A percentile compares a stretch with the other conserved stretches of the same genome.
Evolutionary conservation across 2,797 vertebrate species (phyloP).

Genomic region (Staurois parvus): DNA sequence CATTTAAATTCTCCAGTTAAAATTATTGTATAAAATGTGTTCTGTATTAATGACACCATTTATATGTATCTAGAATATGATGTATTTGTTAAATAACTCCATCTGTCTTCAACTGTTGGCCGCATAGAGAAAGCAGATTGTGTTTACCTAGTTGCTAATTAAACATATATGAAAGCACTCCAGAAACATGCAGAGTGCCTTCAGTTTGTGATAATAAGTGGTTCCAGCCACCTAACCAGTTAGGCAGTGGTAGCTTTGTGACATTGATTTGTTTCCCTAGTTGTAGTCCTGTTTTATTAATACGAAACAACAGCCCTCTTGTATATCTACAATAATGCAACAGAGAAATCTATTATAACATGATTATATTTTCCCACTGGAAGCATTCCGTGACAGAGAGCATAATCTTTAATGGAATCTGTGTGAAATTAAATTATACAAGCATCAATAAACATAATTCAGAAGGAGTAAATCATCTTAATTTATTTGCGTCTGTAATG

Average conservation of each 20-base stretch:
- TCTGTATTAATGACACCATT: too few species aligned
- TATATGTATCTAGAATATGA: neutral
- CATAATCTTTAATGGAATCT: slow-evolving; percentile 91
- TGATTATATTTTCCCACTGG: slow-evolving; percentile 84
- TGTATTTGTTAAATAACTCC: neutral
- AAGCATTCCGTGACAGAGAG: slow-evolving; percentile 78
- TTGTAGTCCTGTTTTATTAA: slow-evolving; percentile 80
- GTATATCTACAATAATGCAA: slow-evolving; percentile 83
- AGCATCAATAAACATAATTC: slow-evolving; percentile 92
- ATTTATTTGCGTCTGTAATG: slow-evolving; percentile 85
- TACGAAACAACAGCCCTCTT: slow-evolving; percentile 81
- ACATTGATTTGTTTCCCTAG: slow-evolving; percentile 81
- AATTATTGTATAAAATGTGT: too few species aligned
- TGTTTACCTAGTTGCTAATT: slow-evolving; percentile 54
- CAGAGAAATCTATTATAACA: slow-evolving; percentile 90
- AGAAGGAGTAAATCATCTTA: slow-evolving; percentile 89
- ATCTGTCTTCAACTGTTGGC: slow-evolving; percentile 14
- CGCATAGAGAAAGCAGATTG: slow-evolving; percentile 24
- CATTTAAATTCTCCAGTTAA: too few species aligned
- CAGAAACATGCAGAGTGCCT: slow-evolving; percentile 57
- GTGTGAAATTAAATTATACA: slow-evolving; percentile 92
- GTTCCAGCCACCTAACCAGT: slow-evolving; percentile 76
- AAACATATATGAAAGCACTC: slow-evolving; percentile 66
- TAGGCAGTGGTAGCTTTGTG: slow-evolving; percentile 75
- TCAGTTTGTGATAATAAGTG: slow-evolving; percentile 77